phyloP scores from a whole-genome alignment of 1,140 invertebrate species.

The Heliothis subflexa region DNA sequence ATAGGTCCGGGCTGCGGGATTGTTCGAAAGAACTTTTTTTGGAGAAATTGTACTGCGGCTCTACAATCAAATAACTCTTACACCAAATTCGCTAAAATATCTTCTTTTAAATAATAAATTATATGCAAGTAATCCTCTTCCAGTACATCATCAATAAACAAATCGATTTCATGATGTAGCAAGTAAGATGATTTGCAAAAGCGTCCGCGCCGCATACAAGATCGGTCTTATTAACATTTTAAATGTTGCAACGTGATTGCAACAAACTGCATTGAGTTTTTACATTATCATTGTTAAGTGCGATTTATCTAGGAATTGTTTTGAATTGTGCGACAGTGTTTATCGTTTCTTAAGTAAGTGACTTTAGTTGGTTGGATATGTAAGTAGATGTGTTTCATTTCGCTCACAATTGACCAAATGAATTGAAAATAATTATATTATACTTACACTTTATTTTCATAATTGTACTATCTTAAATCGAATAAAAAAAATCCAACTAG shows the following conservation, averaged over 20 bases:
- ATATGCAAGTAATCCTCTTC: constrained; percentile 3
- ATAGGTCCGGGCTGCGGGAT: no score
- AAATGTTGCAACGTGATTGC: constrained; percentile 21
- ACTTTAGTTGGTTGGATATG: no score
- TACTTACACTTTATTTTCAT: no score
- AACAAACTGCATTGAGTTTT: neutral
- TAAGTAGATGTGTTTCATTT: no score
- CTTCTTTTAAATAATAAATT: neutral
- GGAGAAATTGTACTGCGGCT: no score
- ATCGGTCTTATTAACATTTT: constrained; percentile 32
- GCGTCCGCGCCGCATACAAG: neutral
- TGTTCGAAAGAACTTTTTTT: no score
- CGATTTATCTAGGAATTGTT: neutral
- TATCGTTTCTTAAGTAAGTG: no score
- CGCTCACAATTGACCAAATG: no score
- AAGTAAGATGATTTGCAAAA: constrained; percentile 36
- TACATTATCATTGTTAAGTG: neutral
- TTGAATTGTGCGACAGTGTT: neutral
- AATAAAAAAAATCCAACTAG: no score
- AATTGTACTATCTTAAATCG: no score
- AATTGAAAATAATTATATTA: no score
- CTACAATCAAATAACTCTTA: no score
- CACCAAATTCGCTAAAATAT: neutral
- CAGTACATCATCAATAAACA: neutral
- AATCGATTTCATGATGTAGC: constrained; percentile 26